These are phyloP conservation scores for Babyrousa celebensis DNA, from an alignment of 2,797 vertebrate species.

Conservation along the genomic window DNA sequence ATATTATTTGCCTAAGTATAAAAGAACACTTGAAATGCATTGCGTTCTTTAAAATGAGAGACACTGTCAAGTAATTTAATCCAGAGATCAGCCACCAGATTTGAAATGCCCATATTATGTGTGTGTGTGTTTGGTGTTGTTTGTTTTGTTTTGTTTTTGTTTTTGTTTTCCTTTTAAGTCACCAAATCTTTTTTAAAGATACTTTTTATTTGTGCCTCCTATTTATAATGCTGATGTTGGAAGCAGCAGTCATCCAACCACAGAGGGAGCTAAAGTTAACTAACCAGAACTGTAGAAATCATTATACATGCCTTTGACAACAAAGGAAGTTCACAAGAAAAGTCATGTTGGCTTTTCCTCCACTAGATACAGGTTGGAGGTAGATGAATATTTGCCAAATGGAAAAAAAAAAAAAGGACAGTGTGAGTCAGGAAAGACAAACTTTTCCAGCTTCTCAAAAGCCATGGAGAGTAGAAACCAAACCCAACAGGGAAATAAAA, in stretches of 20 bases:
- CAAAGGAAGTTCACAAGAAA: conserved; percentile 80
- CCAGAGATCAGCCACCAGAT: conserved; percentile 87
- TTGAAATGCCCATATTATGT: conserved; percentile 79
- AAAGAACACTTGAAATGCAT: conserved; percentile 93
- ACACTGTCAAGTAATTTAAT: conserved; percentile 93
- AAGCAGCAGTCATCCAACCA: conserved; percentile 87
- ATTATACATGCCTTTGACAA: conserved; percentile 85
- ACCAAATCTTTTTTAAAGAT: conserved; percentile 86
- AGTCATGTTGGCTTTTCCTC: conserved; percentile 84
- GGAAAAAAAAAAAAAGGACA: conserved; percentile 67
- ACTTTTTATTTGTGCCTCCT: conserved; percentile 89
- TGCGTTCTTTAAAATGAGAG: conserved; percentile 92
- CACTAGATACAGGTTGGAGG: conserved; percentile 82
- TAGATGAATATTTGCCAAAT: conserved; percentile 86
- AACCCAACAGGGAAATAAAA: conserved; percentile 83
- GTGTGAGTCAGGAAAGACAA: conserved; percentile 80
- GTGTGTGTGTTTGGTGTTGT: conserved; percentile 69
- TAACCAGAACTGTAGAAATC: conserved; percentile 82
- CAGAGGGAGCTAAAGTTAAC: conserved; percentile 87
- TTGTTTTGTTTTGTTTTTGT: background rate
- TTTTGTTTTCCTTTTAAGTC: conserved; percentile 78
- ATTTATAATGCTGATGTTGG: conserved; percentile 84
- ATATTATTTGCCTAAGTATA: conserved; percentile 91
- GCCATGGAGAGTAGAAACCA: conserved; percentile 85
- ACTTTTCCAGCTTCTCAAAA: conserved; percentile 85